Evolutionary conservation across 2,888 invertebrate species (phyloP).

Genomic region (Plebejus anna): DNA sequence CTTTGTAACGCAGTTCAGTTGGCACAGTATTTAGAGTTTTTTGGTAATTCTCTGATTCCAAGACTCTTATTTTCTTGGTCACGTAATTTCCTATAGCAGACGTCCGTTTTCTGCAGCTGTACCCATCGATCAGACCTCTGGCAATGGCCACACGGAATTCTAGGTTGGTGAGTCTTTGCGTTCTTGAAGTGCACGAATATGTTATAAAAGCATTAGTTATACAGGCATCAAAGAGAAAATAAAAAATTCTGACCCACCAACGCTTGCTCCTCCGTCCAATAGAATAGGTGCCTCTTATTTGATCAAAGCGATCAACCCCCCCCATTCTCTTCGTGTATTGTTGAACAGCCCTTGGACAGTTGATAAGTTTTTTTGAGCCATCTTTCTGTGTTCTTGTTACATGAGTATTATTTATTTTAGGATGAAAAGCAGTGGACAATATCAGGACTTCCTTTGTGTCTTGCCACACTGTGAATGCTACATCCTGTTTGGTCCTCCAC

Average conservation of each 20-base stretch:
- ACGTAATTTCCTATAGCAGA: neutral
- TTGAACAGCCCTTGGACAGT: conserved; percentile 29
- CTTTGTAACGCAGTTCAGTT: neutral
- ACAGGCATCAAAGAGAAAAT: conserved; percentile 38
- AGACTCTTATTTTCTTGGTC: neutral
- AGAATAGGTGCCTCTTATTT: conserved; percentile 36
- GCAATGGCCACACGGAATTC: conserved; percentile 33
- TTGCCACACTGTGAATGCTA: conserved; percentile 35
- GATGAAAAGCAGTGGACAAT: conserved; percentile 34
- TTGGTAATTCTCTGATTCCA: neutral
- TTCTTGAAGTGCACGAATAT: conserved; percentile 19
- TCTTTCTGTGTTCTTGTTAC: conserved; percentile 28
- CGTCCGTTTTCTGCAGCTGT: conserved; percentile 15
- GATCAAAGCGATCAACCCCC: conserved; percentile 36
- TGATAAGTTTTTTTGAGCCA: conserved; percentile 7
- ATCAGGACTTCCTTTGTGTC: conserved; percentile 34
- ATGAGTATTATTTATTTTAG: neutral
- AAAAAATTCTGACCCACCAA: conserved; percentile 39
- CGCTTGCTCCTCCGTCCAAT: conserved; percentile 35
- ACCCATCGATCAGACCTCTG: neutral
- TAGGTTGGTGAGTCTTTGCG: conserved; percentile 30
- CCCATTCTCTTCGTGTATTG: conserved; percentile 37
- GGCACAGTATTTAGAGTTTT: conserved; percentile 3
- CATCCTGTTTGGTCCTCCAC: conserved; percentile 34
- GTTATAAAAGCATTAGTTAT: conserved; percentile 36